Conservation (phyloP, 1,140 invertebrate species). For the Lasioglossum albipes region DNA sequence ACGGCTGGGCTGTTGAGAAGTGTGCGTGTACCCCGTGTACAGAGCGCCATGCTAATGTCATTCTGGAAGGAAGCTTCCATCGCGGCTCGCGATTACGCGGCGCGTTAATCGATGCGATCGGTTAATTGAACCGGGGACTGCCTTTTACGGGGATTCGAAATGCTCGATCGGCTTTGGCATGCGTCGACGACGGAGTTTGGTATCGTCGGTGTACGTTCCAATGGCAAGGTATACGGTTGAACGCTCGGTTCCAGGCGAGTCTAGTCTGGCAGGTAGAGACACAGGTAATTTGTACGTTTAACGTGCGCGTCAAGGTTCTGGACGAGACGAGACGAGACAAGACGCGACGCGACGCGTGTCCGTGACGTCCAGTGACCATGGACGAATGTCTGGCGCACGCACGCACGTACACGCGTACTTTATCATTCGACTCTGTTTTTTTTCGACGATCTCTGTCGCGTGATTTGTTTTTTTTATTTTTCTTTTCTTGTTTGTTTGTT, state of each 20-base stretch:
- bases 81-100: not conserved
- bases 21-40: not conserved
- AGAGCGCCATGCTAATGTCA: constrained; percentile 1
- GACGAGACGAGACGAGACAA: not conserved
- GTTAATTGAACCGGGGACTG: not conserved
- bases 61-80: not conserved
- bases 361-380: constrained; percentile 44
- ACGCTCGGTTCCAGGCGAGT: not conserved
- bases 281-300: constrained; percentile 11
- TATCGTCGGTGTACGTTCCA: too few species aligned
- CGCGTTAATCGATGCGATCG: not conserved
- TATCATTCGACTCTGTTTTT: too few species aligned
- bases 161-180: not conserved
- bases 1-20: not conserved
- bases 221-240: not conserved
- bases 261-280: not conserved
- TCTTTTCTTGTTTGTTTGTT: too few species aligned
- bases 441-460: not conserved
- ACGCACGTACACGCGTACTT: not conserved
- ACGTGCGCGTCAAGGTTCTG: constrained; percentile 12
- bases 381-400: constrained; percentile 7
- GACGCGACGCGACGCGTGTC: constrained; percentile 19
- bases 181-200: not conserved
- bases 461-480: not conserved
- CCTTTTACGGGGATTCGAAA: not conserved